Base-by-base conservation (phyloP, 2,113 vertebrate genomes). In the Corydoras sp. region DNA sequence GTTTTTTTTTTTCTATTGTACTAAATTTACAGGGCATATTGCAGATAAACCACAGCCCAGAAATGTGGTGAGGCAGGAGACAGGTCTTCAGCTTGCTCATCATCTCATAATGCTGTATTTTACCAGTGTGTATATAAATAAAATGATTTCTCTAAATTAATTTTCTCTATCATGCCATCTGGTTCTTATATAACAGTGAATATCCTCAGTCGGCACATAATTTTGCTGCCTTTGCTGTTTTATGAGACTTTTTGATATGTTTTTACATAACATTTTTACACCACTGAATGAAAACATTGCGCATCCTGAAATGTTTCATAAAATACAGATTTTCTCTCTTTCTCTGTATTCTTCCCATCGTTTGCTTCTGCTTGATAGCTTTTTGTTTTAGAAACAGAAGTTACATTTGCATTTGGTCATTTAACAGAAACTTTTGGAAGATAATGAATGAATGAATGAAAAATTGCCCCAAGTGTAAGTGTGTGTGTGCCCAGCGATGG, bases 51-150 rank as follows among this genome's bases (percentile, higher is more conserved):
- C 48, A 53, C 51, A 53, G 65, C 60, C 74, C 35, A 49, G 43
- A 5, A 60, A 35, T 54, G 50, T 54, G 50, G 31, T 63, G 49
- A 63, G 61, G 77, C 77, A 75, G 80, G 80, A 75, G 77, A 77
- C 30, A 11, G 63, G 56, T 62, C 29, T 35, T 49, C 32, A 55
- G 55, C 70, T 72, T 71, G 50, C 70, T 58, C 73, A 64, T 65
- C 74, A 70, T 66, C 70, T 69, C 75, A 72, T 53, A 69, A 63
- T 70, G 67, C 69, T 74, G 67, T 51, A 66, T 72, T 79, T 75
- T 62, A 71, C 73, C 75, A 75, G 69, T 65, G 60, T 69, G 65
- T 56, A 62, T 69, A 72, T 54, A 70, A 77, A 78, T 78, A 78
- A 67, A 70, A 76, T 58, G 74, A 62, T n/a, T 50, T 32, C 71